These are phyloP conservation scores for Mantis religiosa DNA, from an alignment of 2,888 invertebrate genomes.

Conservation along the genomic window DNA sequence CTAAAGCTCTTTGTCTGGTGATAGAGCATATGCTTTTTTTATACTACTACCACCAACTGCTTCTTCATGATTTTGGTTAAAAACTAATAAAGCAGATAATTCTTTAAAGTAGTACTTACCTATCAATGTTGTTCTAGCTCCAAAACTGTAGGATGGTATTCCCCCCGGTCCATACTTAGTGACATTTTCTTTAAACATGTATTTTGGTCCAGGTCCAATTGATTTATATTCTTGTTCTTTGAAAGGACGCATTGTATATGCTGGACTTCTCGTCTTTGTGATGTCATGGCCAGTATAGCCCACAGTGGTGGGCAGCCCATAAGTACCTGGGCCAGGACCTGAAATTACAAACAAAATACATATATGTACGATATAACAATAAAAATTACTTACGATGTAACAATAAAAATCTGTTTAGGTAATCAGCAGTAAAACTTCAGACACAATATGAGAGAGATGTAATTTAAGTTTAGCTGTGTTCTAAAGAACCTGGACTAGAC, in stretches of 20 bases:
- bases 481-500: too few relatives aligned
- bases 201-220: not conserved
- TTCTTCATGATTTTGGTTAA: too few relatives aligned
- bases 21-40: too few relatives aligned
- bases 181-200: not conserved
- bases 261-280: not conserved
- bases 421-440: too few relatives aligned
- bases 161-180: not conserved
- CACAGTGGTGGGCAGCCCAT: not conserved
- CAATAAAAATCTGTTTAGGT: too few relatives aligned
- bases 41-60: too few relatives aligned
- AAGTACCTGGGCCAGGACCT: not conserved
- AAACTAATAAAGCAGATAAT: too few relatives aligned
- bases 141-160: not conserved
- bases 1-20: too few relatives aligned
- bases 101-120: not conserved
- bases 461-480: too few relatives aligned
- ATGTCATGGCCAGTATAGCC: not conserved
- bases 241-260: not conserved
- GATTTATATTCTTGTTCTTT: not conserved
- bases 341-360: not conserved
- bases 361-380: too few relatives aligned
- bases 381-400: too few relatives aligned
- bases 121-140: not conserved
- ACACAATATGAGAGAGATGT: too few relatives aligned